Base-by-base conservation (phyloP, 2,888 invertebrate genomes). In the Sialis lutaria region DNA sequence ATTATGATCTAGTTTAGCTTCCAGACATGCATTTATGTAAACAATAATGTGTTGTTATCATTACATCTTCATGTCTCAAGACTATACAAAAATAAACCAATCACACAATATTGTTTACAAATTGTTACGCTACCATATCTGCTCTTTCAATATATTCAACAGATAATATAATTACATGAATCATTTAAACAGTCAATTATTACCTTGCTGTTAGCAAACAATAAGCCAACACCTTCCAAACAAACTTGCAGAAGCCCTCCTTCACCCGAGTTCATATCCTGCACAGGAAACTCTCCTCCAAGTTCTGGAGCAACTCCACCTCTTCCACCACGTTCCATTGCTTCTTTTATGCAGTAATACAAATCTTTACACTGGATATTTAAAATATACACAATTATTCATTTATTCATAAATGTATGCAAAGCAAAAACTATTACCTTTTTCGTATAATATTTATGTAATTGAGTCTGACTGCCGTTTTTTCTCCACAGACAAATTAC, bases 131-230 rank as follows among this genome's bases (percentile, higher is more conserved):
- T 22, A 22, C 22, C 22, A 22, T 22, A 22, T 22, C 22, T 22
- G 22, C 22, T 22, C 22, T 22, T 22, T 22, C 22, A 22, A 22
- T 22, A 22, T 22, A 22, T 22, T 22, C 22, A 22, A 22, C 22
- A 22, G 22, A 22, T 22, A 22, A 22, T 2, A 2, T 22, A 22
- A 22, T 22, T 22, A 22, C 22, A 22, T 4, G 22, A 22, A 22
- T 22, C 22, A 22, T 22, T 22, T 22, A 22, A 22, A 22, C 22
- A 22, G 4, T 22, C 22, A 22, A 22, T 22, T 22, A 22, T 22
- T 22, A 97, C 97, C 93, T 98, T 97, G 82, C 95, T 95, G 69
- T 95, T 93, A 59, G 93, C 95, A 74, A 98, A 96, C 60, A 97
- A 85, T 56, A 98, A 82, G 57, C 95, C 95, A 60, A 99, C 95